These are phyloP conservation scores for Julus scandinavius DNA, from an alignment of 2,888 invertebrate species.

Conservation along the genomic window DNA sequence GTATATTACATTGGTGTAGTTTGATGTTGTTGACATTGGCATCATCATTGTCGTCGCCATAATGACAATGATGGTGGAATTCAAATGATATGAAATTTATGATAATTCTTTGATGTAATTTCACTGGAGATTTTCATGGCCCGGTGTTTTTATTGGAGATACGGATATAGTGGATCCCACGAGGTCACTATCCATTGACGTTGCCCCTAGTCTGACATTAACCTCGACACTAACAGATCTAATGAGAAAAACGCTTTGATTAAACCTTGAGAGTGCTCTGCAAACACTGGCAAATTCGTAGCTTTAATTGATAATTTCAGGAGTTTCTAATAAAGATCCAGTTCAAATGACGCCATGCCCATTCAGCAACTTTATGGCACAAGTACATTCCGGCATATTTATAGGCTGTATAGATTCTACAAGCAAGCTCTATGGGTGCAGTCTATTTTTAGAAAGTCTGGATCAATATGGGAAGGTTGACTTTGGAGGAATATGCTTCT, in stretches of 20 bases:
- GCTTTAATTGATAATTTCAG: not conserved
- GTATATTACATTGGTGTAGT: too few species aligned
- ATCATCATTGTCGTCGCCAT: not conserved
- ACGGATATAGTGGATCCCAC: too few species aligned
- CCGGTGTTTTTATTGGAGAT: too few species aligned
- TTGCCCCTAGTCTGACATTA: not conserved
- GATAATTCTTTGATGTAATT: too few species aligned
- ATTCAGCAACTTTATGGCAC: not conserved
- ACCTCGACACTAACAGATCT: not conserved
- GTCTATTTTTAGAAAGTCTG: slow-evolving; percentile 28
- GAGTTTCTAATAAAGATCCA: not conserved
- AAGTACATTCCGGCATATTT: not conserved
- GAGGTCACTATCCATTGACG: not conserved
- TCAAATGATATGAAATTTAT: too few species aligned
- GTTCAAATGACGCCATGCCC: not conserved
- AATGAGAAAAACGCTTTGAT: not conserved
- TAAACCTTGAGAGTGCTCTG: not conserved
- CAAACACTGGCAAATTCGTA: not conserved
- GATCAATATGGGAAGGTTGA: slow-evolving; percentile 37
- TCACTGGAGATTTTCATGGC: too few species aligned
- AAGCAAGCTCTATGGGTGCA: not conserved
- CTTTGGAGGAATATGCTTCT: slow-evolving; percentile 12
- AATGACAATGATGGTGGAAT: not conserved
- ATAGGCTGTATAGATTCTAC: not conserved
- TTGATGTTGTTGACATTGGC: not conserved